Evolutionary conservation across 2,113 vertebrate species (phyloP), one percentile per base, ranked within the genome.

Genomic region (Amblyopsis rosae): DNA sequence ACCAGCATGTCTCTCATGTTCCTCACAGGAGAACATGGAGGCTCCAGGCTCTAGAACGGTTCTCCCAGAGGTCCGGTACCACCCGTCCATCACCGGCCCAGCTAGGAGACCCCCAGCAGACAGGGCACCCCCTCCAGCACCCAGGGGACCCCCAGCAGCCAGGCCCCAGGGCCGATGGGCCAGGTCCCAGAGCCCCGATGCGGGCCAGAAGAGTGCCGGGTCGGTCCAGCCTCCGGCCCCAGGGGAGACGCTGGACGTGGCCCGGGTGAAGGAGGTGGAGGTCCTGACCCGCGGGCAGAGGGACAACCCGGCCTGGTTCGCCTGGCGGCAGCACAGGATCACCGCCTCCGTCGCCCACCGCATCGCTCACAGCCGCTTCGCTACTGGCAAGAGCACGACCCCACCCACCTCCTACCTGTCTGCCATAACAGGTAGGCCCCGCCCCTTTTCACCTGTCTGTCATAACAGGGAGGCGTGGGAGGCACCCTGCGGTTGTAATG

Each of bases 241-340:
- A 0, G 70, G 3, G 1, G 47, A n/a, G 3, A 49, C 4, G n/a
- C 0, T 88, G 67, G 77, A 79, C 33, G 1, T 1, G 6, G 0
- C 17, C 32, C 62, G 88, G 17, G 87, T 92, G 62, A n/a, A 62
- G 0, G 1, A 26, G 6, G 91, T 95, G 57, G 95, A 96, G 80
- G 50, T 75, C 53, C 83, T 87, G 67, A 96, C 95, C 0, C 90
- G 92, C 0, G 94, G 95, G 41, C 95, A 95, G 73, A 75, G 89
- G 6, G 79, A 59, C 0, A 95, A 95, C 72, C 84, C 71, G 1
- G 69, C 82, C 1, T 95, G 95, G 95, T 90, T 94, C 0, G 16
- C 84, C 4, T 92, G 89, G 90, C 87, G 94, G 16, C 70, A 87
- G 55, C 93, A 95, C 86, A 92, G 94, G 6, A 94, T 95, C 87